phyloP scores from a whole-genome alignment of 2,113 vertebrate genomes.

The Edolisoma coerulescens region DNA sequence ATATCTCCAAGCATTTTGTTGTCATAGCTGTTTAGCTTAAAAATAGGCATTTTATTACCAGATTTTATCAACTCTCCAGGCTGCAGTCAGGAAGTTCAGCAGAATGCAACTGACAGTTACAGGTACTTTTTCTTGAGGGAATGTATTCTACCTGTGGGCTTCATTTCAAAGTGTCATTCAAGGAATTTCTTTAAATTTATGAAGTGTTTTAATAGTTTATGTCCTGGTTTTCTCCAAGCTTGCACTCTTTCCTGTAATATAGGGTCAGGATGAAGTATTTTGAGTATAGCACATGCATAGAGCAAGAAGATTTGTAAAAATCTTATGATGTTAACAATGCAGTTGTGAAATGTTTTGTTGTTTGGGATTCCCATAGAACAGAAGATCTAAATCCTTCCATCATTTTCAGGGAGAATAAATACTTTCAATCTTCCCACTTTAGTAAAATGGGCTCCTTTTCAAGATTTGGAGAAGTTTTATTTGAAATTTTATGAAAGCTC shows the following conservation, averaged over 20 bases:
- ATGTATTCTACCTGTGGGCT: neutral
- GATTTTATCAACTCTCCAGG: neutral
- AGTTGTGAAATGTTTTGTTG: neutral
- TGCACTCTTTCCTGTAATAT: neutral
- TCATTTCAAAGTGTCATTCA: neutral
- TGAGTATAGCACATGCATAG: neutral
- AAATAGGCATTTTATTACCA: neutral
- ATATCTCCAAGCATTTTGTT: slow-evolving; percentile 2
- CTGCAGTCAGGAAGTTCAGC: neutral
- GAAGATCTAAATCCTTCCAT: neutral
- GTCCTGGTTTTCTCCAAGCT: neutral
- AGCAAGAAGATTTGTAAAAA: neutral
- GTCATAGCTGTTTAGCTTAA: neutral
- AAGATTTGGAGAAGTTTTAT: neutral
- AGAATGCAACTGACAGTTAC: neutral
- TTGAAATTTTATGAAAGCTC: neutral
- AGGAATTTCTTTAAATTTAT: neutral
- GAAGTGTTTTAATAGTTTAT: neutral
- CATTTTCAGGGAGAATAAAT: neutral
- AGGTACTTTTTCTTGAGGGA: neutral
- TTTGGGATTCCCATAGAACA: neutral
- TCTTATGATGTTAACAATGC: neutral
- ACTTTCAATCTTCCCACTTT: neutral
- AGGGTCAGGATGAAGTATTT: neutral
- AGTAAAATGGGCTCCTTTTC: neutral